Evolutionary conservation across 2,888 invertebrate genomes (phyloP).

Genomic region (Glyphotaelius pellucidus): DNA sequence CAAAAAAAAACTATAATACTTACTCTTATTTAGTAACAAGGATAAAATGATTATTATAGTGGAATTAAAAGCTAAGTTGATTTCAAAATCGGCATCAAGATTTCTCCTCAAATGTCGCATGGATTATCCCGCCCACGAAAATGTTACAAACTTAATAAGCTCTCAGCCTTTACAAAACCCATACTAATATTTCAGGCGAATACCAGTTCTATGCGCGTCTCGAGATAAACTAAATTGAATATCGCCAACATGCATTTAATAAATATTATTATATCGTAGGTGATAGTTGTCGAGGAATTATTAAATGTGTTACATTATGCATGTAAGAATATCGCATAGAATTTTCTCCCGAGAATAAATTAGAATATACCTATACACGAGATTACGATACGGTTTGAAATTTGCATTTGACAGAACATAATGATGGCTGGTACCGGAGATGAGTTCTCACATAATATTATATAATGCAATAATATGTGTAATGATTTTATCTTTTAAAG

Average conservation of each 20-base stretch:
- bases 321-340: neutral
- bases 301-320: neutral
- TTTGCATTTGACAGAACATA: neutral
- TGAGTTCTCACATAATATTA: neutral
- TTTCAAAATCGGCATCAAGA: neutral
- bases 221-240: neutral
- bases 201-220: constrained; percentile 23
- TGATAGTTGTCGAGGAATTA: neutral
- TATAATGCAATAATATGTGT: neutral
- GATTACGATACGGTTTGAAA: neutral
- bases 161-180: constrained; percentile 3
- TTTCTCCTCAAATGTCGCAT: neutral
- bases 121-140: constrained; percentile 21
- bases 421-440: neutral
- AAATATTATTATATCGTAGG: neutral
- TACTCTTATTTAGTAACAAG: no score
- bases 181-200: constrained; percentile 24
- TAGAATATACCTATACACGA: neutral
- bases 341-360: neutral
- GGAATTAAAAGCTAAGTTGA: neutral
- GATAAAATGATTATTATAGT: no score
- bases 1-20: no score
- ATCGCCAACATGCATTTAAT: neutral
- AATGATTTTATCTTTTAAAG: no score
- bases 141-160: neutral